Evolutionary conservation across 2,888 invertebrate species (phyloP).

Genomic region (Noctua comes): DNA sequence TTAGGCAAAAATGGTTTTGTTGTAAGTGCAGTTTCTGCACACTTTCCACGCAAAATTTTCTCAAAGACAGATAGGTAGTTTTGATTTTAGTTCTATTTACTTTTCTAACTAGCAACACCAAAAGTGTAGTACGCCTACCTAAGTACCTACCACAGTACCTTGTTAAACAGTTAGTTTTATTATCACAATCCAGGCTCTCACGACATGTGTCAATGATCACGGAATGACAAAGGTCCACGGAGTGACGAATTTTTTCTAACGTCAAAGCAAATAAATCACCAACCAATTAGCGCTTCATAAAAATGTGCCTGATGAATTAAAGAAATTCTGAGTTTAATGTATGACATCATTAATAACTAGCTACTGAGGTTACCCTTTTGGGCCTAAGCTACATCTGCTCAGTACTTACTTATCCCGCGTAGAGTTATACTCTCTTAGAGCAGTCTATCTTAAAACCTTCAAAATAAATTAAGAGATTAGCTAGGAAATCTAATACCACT

Average conservation of each 20-base stretch:
- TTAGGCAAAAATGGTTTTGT: not conserved
- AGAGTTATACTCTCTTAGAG: not conserved
- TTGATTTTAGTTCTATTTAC: conserved; percentile 5
- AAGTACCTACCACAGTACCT: conserved; percentile 15
- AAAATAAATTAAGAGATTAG: not conserved
- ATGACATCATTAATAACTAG: conserved; percentile 6
- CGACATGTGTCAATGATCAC: conserved; percentile 27
- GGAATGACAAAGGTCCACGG: conserved; percentile 26
- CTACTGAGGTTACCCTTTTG: not conserved
- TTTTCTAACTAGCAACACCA: conserved; percentile 35
- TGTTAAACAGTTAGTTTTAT: conserved; percentile 51
- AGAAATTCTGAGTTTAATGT: not conserved
- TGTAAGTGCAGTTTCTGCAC: not conserved
- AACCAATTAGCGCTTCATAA: conserved; percentile 20
- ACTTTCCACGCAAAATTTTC: not conserved
- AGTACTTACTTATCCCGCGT: not conserved
- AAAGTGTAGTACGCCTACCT: conserved; percentile 26
- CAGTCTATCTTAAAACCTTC: not conserved
- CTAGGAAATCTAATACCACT: not conserved
- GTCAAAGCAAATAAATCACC: conserved; percentile 13
- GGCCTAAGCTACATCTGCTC: not conserved
- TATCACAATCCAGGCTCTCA: conserved; percentile 45
- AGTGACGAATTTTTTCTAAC: conserved; percentile 23
- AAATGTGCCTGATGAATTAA: conserved; percentile 9
- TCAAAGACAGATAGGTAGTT: not conserved